Conservation (phyloP, 1,140 invertebrate species). For the Rhagoletis pomonella region DNA sequence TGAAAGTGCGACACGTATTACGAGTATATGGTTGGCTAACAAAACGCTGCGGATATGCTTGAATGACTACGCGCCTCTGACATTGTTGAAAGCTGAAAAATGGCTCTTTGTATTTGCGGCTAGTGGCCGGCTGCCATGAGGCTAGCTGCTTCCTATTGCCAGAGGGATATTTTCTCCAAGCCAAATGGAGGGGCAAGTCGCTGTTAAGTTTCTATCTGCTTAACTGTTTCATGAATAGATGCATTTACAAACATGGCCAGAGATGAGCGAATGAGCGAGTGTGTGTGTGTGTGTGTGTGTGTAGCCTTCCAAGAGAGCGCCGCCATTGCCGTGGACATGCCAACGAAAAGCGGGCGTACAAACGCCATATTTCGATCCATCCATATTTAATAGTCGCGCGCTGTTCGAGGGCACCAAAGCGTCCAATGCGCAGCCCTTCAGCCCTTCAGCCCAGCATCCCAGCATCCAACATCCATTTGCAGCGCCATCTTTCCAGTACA, state of each 20-base stretch:
- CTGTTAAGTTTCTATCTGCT: slow-evolving; percentile 1
- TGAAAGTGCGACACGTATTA: slow-evolving; percentile 63
- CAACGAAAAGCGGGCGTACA: background rate
- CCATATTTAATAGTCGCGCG: background rate
- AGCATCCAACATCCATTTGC: background rate
- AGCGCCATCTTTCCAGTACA: slow-evolving; percentile 28
- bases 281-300: slow-evolving; percentile 43
- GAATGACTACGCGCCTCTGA: slow-evolving; percentile 74
- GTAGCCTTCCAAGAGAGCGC: background rate
- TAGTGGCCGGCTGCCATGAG: background rate
- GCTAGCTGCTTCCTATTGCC: background rate
- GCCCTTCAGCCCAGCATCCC: background rate
- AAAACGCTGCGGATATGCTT: slow-evolving; percentile 62
- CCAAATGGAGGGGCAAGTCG: slow-evolving; percentile 46
- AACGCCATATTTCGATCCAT: slow-evolving; percentile 20
- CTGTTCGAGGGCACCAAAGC: background rate
- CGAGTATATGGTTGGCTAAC: background rate
- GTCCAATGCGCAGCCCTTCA: slow-evolving; percentile 12
- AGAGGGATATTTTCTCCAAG: slow-evolving; percentile 44
- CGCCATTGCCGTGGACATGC: slow-evolving; percentile 8
- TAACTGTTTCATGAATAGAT: background rate
- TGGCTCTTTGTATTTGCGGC: slow-evolving; percentile 63
- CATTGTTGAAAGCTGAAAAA: slow-evolving; percentile 72
- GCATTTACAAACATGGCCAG: background rate
- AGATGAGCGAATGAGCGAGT: background rate